Evolutionary conservation across 2,113 vertebrate species (phyloP).

Genomic region (Vombatus ursinus): DNA sequence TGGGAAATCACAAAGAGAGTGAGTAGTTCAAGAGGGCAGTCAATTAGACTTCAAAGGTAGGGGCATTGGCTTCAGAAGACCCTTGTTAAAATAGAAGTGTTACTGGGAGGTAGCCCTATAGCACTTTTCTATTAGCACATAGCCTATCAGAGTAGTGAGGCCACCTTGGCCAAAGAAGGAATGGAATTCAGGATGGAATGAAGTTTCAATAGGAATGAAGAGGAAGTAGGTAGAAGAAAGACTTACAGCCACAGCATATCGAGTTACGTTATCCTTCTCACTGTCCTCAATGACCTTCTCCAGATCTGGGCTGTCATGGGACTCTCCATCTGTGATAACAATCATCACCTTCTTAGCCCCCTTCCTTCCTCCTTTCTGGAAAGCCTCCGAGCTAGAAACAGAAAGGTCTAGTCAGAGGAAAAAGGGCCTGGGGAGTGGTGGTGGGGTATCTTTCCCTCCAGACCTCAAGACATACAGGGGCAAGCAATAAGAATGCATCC

Average conservation of each 20-base stretch:
- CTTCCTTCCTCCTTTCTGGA: slow-evolving; percentile 92
- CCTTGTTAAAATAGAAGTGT: not conserved
- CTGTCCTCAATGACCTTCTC: slow-evolving; percentile 90
- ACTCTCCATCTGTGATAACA: slow-evolving; percentile 97
- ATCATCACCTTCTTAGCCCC: slow-evolving; percentile 98
- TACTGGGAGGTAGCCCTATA: not conserved
- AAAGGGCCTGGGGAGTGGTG: not conserved
- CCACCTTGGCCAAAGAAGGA: not conserved
- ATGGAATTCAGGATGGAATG: not conserved
- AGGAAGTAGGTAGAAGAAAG: not conserved
- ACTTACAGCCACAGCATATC: slow-evolving; percentile 96
- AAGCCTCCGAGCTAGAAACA: slow-evolving; percentile 88
- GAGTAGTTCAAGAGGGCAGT: not conserved
- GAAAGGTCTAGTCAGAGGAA: slow-evolving; percentile 37
- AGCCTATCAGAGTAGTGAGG: not conserved
- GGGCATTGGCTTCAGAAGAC: not conserved
- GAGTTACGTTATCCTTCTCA: slow-evolving; percentile 94
- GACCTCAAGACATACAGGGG: not conserved
- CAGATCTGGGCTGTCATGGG: slow-evolving; percentile 94
- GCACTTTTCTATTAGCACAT: not conserved
- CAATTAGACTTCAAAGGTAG: not conserved
- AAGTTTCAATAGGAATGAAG: not conserved
- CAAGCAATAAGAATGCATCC: not conserved
- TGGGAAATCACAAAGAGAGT: not conserved
- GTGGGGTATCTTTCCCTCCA: not conserved